Evolutionary conservation across 2,888 invertebrate species (phyloP).

Genomic region (Ennomos quercinarius): DNA sequence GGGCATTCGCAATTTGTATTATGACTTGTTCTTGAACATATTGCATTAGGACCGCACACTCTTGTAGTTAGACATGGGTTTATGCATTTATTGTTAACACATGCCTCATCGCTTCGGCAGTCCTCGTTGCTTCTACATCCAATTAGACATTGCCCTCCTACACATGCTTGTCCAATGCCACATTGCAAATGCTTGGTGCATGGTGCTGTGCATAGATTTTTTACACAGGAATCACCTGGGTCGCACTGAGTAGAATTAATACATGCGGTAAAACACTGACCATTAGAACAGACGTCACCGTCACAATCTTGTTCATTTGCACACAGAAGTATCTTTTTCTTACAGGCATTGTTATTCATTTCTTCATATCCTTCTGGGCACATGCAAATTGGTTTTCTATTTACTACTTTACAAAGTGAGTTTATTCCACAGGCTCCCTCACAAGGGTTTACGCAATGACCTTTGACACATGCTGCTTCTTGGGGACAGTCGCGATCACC

Average conservation of each 20-base stretch:
- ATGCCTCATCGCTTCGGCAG: conserved; percentile 91
- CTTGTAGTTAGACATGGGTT: conserved; percentile 92
- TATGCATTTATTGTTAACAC: conserved; percentile 93
- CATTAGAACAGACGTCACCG: conserved; percentile 91
- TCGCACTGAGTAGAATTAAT: conserved; percentile 91
- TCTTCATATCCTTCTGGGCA: conserved; percentile 92
- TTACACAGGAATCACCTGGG: conserved; percentile 90
- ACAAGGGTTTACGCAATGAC: conserved; percentile 92
- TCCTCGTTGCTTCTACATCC: conserved; percentile 95
- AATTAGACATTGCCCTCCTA: conserved; percentile 91
- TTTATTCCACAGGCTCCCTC: conserved; percentile 93
- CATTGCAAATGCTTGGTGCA: conserved; percentile 94
- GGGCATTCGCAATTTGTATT: conserved; percentile 92
- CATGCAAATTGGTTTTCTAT: conserved; percentile 91
- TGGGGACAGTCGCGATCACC: conserved; percentile 91
- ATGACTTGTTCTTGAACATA: conserved; percentile 91
- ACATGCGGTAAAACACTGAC: conserved; percentile 94
- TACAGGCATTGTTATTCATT: conserved; percentile 88
- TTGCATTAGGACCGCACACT: conserved; percentile 93
- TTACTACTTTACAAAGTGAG: conserved; percentile 91
- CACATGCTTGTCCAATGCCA: conserved; percentile 91
- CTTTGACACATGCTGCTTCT: conserved; percentile 89
- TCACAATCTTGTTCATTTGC: conserved; percentile 90
- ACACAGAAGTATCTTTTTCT: conserved; percentile 89
- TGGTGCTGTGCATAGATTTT: conserved; percentile 91